Conservation (phyloP, 2,113 vertebrate genomes). For the Nycticebus coucang region DNA sequence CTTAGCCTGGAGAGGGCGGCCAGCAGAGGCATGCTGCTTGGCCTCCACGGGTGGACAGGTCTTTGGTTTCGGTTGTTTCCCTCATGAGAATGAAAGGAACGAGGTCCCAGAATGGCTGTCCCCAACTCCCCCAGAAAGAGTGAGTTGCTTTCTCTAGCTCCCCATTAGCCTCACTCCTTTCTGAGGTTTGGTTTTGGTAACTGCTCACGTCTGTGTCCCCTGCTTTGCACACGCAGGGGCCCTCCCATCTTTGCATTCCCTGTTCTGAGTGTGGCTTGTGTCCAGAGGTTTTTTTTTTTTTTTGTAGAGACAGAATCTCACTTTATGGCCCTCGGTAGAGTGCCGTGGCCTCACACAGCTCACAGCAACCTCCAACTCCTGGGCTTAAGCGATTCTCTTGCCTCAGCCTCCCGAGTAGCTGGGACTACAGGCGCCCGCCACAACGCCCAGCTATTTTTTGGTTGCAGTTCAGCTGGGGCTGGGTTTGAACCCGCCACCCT, state of each 20-base stretch:
- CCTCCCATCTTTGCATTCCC: background rate
- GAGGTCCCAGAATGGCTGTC: rapidly evolving
- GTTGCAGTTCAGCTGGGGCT: too few relatives aligned
- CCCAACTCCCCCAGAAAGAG: rapidly evolving
- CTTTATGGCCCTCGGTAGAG: too few relatives aligned
- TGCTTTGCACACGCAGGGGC: background rate
- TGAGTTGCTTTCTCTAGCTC: rapidly evolving
- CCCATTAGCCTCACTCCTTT: background rate
- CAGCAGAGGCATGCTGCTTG: too few relatives aligned
- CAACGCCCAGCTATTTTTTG: too few relatives aligned
- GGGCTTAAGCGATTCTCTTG: too few relatives aligned
- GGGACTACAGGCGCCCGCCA: too few relatives aligned
- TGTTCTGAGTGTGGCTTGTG: background rate
- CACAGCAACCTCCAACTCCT: too few relatives aligned
- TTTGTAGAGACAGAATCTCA: too few relatives aligned
- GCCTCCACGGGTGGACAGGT: background rate
- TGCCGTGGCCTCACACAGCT: too few relatives aligned
- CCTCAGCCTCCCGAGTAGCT: too few relatives aligned
- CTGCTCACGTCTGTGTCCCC: too few relatives aligned
- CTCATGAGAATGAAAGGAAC: background rate
- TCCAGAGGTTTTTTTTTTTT: background rate
- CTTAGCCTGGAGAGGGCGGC: background rate
- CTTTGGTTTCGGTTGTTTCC: background rate
- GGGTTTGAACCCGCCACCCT: too few relatives aligned
- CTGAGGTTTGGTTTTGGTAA: background rate